phyloP scores from a whole-genome alignment of 1,140 invertebrate species.

The Chymomyza costata region DNA sequence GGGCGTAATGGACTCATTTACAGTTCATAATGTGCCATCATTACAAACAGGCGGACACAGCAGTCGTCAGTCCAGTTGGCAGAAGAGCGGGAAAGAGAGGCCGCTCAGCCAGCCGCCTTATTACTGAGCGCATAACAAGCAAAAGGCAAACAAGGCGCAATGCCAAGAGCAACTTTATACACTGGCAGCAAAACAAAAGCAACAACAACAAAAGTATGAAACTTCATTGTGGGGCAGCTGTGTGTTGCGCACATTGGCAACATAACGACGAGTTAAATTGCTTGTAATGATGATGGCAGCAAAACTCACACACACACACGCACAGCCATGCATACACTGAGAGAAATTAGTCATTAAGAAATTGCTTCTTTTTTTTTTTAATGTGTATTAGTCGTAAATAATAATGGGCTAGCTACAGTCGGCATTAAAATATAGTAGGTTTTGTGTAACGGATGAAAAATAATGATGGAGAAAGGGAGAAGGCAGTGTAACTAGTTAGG shows the following conservation, averaged over 20 bases:
- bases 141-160: conserved; percentile 3
- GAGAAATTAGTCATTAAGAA: too few relatives aligned
- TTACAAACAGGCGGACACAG: conserved; percentile 23
- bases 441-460: too few relatives aligned
- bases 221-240: conserved; percentile 33
- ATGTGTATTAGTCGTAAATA: too few relatives aligned
- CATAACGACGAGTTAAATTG: conserved; percentile 68
- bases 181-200: background rate
- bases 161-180: conserved; percentile 14
- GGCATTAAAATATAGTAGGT: too few relatives aligned
- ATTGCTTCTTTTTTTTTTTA: too few relatives aligned
- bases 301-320: conserved; percentile 13
- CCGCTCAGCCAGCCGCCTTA: conserved; percentile 2
- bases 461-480: too few relatives aligned
- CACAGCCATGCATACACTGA: too few relatives aligned
- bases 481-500: too few relatives aligned
- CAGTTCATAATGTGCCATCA: conserved; percentile 56
- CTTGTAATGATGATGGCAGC: conserved; percentile 59
- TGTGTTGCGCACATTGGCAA: conserved; percentile 42
- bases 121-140: conserved; percentile 6
- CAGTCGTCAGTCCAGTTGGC: too few relatives aligned
- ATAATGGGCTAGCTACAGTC: too few relatives aligned
- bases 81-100: too few relatives aligned
- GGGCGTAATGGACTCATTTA: conserved; percentile 60
- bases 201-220: background rate